Evolutionary conservation across 2,113 vertebrate genomes (phyloP), one percentile per base, ranked within the genome.

Genomic region (Corythaixoides concolor): DNA sequence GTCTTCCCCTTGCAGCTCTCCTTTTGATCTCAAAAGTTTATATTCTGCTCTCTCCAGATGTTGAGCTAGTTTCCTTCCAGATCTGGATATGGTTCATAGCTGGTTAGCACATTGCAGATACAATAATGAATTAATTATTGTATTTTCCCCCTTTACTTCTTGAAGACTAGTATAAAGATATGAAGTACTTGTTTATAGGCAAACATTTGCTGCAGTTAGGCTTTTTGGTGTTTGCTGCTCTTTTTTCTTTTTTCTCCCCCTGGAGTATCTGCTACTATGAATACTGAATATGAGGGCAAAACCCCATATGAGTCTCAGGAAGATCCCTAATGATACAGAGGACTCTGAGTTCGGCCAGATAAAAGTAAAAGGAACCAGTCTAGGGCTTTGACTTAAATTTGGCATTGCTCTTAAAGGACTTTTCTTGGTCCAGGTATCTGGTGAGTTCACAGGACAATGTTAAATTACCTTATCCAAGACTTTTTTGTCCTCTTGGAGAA

Each of bases 391-490:
- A 17, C 68, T 91, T 75, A 59, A 55, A 5, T 72, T 70, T 88
- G 39, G 16, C 52, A 50, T 82, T 28, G 33, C 6, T 41, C 16
- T 78, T 41, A 77, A 77, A 93, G 15, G 11, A 41, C 15, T 84
- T 85, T 67, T 60, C 20, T 79, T 52, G 27, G 17, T 39, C 19
- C 66, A 33, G 37, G 27, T 60, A 17, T 33, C n/a, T 72, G n/a
- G 6, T n/a, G 50, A 67, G 3, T 52, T 59, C 17, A 55, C 23
- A 68, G 9, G 1, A 1, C 1, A 4, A 13, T 33, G 13, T 43
- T 64, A 62, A 83, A 4, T 43, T 69, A 13, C 6, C 20, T 45
- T 52, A 85, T 19, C 11, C 12, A 66, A 28, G 12, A 49, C 8
- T 26, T 41, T 52, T 89, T 28, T 49, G 8, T 43, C 9, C 5